These are phyloP conservation scores for Cryptophagus acutangulus DNA, from an alignment of 2,888 invertebrate genomes.

Conservation along the genomic window DNA sequence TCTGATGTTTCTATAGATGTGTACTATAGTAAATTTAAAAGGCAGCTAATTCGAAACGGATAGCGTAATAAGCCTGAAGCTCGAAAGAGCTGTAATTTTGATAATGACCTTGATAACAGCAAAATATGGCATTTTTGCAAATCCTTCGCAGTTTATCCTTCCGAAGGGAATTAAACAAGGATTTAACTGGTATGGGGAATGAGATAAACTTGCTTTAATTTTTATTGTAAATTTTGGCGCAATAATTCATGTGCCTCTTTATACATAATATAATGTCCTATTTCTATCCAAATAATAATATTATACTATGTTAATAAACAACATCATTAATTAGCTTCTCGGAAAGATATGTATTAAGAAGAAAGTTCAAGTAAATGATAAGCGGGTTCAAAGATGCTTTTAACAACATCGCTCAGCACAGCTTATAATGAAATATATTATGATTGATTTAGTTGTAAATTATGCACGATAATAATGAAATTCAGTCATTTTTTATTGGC, in stretches of 20 bases:
- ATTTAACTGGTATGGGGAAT: constrained; percentile 34
- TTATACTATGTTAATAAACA: not conserved
- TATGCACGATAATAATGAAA: no score
- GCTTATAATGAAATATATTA: not conserved
- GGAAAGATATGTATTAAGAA: constrained; percentile 9
- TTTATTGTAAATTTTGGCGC: constrained; percentile 29
- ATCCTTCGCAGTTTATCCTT: constrained; percentile 44
- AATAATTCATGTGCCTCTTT: not conserved
- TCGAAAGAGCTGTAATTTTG: constrained; percentile 40
- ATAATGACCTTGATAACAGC: constrained; percentile 48
- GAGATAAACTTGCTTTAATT: constrained; percentile 39
- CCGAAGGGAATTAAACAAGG: constrained; percentile 40
- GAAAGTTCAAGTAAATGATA: not conserved
- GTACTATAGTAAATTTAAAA: constrained; percentile 18
- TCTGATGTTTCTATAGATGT: no score
- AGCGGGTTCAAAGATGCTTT: not conserved
- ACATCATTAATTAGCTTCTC: no score
- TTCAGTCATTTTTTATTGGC: no score
- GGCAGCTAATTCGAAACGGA: constrained; percentile 32
- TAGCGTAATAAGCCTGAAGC: constrained; percentile 36
- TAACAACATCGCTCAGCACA: not conserved
- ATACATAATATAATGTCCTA: no score
- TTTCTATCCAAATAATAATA: no score
- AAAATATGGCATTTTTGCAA: constrained; percentile 48
- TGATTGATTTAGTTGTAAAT: no score